phyloP scores from a whole-genome alignment of 2,888 invertebrate species.

The Xestia sexstrigata region DNA sequence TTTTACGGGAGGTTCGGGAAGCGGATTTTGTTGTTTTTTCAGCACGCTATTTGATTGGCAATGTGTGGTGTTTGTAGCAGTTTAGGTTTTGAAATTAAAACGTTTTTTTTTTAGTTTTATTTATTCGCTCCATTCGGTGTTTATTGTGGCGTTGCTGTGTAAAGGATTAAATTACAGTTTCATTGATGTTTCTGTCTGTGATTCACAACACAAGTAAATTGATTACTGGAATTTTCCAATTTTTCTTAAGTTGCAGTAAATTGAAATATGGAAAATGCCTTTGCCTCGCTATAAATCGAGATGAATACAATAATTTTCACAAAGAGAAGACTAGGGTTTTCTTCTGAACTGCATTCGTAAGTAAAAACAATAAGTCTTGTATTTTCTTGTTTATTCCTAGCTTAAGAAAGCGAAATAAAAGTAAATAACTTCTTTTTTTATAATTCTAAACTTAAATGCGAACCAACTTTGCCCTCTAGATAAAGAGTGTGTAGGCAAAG shows the following conservation, averaged over 20 bases:
- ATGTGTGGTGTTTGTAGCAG: conserved; percentile 43
- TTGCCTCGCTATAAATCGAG: not conserved
- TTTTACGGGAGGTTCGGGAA: conserved; percentile 45
- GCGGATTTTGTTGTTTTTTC: conserved; percentile 50
- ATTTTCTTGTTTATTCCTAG: not conserved
- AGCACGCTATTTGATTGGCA: conserved; percentile 55
- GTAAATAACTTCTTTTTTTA: too few species aligned
- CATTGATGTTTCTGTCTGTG: not conserved
- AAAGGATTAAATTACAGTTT: conserved; percentile 1
- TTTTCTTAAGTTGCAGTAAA: not conserved
- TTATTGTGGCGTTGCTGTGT: conserved; percentile 36
- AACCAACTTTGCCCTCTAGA: not conserved
- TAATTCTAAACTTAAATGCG: conserved; percentile 1
- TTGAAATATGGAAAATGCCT: not conserved
- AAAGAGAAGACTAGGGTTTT: not conserved
- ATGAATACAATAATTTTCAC: not conserved
- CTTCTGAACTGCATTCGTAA: not conserved
- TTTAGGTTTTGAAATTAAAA: conserved; percentile 60
- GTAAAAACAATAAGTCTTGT: not conserved
- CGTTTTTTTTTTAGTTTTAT: conserved; percentile 17
- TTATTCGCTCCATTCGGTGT: conserved; percentile 17
- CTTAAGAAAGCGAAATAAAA: not conserved
- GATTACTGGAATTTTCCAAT: not conserved
- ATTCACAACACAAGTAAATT: not conserved
- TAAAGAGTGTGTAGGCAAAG: conserved; percentile 14